Evolutionary conservation across 2,797 vertebrate genomes (phyloP).

Genomic region (Channallabes apus): DNA sequence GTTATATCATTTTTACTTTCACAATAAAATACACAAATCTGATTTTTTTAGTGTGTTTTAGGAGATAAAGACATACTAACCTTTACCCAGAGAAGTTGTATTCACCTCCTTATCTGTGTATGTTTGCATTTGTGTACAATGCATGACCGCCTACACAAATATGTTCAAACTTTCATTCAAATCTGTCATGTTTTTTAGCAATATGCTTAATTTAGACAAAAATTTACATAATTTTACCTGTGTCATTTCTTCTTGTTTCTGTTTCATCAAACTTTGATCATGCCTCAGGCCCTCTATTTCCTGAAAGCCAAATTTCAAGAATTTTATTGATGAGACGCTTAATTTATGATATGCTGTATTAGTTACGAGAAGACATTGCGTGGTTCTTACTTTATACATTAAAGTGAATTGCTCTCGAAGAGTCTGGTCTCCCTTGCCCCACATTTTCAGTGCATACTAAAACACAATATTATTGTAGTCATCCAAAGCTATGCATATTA

Average conservation of each 20-base stretch:
- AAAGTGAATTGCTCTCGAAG: conserved; percentile 43
- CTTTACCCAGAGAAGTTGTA: conserved; percentile 33
- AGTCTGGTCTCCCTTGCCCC: conserved; percentile 7
- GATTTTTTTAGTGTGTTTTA: not conserved
- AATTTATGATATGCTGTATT: not conserved
- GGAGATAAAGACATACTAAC: conserved; percentile 41
- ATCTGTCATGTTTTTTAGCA: not conserved
- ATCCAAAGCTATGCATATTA: not conserved
- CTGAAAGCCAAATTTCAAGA: conserved; percentile 43
- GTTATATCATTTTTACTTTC: not conserved
- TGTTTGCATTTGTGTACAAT: conserved; percentile 45
- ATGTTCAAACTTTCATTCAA: not conserved
- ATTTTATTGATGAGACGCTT: not conserved
- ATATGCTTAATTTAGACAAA: not conserved
- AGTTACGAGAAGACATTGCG: not conserved
- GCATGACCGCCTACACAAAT: conserved; percentile 29
- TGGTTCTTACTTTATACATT: conserved; percentile 42
- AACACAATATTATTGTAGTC: not conserved
- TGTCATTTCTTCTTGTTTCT: conserved; percentile 59
- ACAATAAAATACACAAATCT: not conserved
- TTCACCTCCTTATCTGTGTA: conserved; percentile 15
- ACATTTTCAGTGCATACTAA: conserved; percentile 49
- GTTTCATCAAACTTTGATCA: conserved; percentile 60
- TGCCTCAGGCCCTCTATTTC: conserved; percentile 50
- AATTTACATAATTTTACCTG: conserved; percentile 48